Conservation (phyloP, 2,113 vertebrate species). For the Leptobrachium leishanense region DNA sequence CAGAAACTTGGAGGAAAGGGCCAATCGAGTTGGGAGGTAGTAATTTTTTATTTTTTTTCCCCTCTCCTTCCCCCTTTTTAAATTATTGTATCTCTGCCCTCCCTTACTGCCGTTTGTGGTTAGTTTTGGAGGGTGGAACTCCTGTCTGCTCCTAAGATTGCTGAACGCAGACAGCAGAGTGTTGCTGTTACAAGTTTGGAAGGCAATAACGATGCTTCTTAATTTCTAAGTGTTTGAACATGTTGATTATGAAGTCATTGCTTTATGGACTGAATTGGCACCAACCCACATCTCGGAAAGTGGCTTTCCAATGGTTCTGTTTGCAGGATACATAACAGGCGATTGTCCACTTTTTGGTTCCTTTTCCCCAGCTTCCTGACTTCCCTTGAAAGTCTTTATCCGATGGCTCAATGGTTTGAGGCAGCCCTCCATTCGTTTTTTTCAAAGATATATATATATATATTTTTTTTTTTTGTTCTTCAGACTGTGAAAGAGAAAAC, state of each 20-base stretch:
- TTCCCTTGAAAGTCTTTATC: constrained; percentile 1
- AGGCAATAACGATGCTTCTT: not conserved
- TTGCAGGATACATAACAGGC: not conserved
- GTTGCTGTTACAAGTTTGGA: constrained; percentile 27
- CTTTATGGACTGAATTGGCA: not conserved
- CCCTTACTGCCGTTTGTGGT: not conserved
- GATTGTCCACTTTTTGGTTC: constrained; percentile 1
- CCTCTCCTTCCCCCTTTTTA: constrained; percentile 31
- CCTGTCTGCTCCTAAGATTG: constrained; percentile 13
- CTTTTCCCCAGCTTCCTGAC: not conserved
- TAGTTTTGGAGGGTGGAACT: constrained; percentile 11
- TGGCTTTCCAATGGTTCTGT: constrained; percentile 1
- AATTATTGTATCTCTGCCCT: constrained; percentile 44
- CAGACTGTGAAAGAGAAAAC: constrained; percentile 63
- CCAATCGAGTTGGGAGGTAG: constrained; percentile 18
- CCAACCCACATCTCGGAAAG: not conserved
- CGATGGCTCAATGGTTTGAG: constrained; percentile 29
- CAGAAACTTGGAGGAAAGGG: constrained; percentile 29
- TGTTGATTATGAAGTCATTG: not conserved
- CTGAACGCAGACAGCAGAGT: constrained; percentile 10
- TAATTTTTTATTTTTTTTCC: constrained; percentile 1
- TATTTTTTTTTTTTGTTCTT: constrained; percentile 67
- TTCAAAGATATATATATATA: constrained; percentile 42
- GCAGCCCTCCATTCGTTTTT: constrained; percentile 28
- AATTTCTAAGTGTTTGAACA: not conserved